These are phyloP conservation scores for Megalonaias nervosa DNA, from an alignment of 1,140 invertebrate species.

Conservation along the genomic window DNA sequence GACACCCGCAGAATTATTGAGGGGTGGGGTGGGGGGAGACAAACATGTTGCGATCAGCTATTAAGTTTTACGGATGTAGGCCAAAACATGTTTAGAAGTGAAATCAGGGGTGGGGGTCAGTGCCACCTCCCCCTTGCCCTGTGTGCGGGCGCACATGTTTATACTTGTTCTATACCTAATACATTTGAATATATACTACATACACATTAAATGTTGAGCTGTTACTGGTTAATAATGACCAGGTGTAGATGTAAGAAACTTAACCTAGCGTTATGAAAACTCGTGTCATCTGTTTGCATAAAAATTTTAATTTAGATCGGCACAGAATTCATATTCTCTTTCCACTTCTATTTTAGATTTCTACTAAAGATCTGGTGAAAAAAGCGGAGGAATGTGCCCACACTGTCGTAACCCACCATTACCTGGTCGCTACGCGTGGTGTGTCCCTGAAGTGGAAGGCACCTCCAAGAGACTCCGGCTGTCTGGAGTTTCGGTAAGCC, in stretches of 20 bases:
- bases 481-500: constrained; percentile 65
- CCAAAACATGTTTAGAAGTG: no score
- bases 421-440: constrained; percentile 53
- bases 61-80: no score
- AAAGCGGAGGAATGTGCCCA: constrained; percentile 49
- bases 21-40: no score
- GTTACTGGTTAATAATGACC: constrained; percentile 1
- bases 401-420: constrained; percentile 55
- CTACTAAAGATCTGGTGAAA: constrained; percentile 31
- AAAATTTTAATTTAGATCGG: not conserved
- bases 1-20: no score
- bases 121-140: no score
- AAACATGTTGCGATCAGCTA: no score
- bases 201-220: not conserved
- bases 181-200: not conserved
- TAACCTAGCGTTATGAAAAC: not conserved
- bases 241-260: not conserved
- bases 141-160: no score
- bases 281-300: not conserved
- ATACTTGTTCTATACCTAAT: no score
- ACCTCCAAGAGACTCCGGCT: constrained; percentile 50
- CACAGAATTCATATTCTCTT: not conserved
- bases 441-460: constrained; percentile 62
- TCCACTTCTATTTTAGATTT: constrained; percentile 10
- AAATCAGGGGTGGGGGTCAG: no score